Evolutionary conservation across 2,888 invertebrate genomes (phyloP), one percentile per base, ranked within the genome.

Genomic region (Pyrochroa serraticornis): DNA sequence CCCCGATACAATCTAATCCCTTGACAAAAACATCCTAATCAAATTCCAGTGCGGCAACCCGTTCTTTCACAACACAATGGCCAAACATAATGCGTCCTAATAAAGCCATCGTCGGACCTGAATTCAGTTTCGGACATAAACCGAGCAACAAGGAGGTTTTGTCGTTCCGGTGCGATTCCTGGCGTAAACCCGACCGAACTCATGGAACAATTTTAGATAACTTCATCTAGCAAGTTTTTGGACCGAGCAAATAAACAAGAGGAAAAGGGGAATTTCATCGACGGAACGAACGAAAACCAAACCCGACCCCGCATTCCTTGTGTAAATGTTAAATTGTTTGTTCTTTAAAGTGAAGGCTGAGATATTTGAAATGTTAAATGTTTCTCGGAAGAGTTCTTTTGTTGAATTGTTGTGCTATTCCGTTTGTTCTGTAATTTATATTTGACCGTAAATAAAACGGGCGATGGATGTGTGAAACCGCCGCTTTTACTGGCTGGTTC

Each of bases 361-460:
- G 53, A 53, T 53, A 46, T 53, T 53, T 53, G 52, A 53, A 53
- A 53, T 53, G 53, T 53, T 53, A 53, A 53, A 53, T 46, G 53
- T 46, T 53, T 53, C 53, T 53, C 44, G 53, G 53, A 53, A 52
- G 36, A 38, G 52, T 30, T 38, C 44, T 52, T 52, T 51, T 30
- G 22, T 22, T 22, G 43, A 22, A 42, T 31, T 34, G 50, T 42
- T 50, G 50, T 51, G 37, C 30, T 36, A 36, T 31, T 30, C 13
- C 32, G 49, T 51, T 51, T 51, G 43, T 34, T 44, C 37, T 12
- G 52, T 45, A 52, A 52, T 52, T 52, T 45, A 45, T 44, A 52
- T 31, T 39, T 41, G 13, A 51, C 43, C 14, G 44, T 44, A 43
- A 51, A 43, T 38, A 32, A 51, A 51, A 50, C 22, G 50, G 30